phyloP scores from a whole-genome alignment of 2,888 invertebrate species.

The Epistrophella euchroma region DNA sequence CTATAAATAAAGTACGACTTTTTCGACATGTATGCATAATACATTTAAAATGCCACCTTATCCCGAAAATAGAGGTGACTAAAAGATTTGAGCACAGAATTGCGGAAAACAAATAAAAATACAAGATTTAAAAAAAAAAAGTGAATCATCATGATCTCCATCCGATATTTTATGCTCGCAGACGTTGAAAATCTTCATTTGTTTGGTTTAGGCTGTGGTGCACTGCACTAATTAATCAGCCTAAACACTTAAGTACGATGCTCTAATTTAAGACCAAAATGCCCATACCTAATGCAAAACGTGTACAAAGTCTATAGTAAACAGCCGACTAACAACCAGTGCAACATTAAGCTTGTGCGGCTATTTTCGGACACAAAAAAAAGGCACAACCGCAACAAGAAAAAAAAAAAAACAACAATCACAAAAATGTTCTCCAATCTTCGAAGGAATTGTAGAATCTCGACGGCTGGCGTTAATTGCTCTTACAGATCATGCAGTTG shows the following conservation, averaged over 20 bases:
- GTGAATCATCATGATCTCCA: constrained; percentile 60
- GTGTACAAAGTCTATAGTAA: constrained; percentile 15
- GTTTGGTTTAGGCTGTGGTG: constrained; percentile 13
- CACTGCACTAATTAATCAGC: constrained; percentile 70
- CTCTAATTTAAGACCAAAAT: constrained; percentile 72
- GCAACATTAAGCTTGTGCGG: constrained; percentile 40
- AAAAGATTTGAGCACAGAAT: constrained; percentile 41
- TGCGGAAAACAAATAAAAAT: constrained; percentile 47
- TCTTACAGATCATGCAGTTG: constrained; percentile 66
- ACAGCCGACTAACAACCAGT: constrained; percentile 4
- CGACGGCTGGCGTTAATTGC: constrained; percentile 62
- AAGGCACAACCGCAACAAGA: constrained; percentile 19
- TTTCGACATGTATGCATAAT: constrained; percentile 28
- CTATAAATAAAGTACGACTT: constrained; percentile 43
- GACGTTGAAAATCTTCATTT: constrained; percentile 21
- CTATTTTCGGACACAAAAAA: constrained; percentile 53
- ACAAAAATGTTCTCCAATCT: constrained; percentile 46
- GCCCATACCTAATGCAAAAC: constrained; percentile 49
- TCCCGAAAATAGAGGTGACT: constrained; percentile 69
- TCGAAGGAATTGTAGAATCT: constrained; percentile 36
- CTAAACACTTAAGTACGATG: constrained; percentile 60
- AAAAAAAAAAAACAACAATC: constrained; percentile 17
- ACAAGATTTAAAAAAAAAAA: constrained; percentile 18
- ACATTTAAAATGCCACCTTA: constrained; percentile 49
- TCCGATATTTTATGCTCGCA: constrained; percentile 4